Evolutionary conservation across 2,797 vertebrate genomes (phyloP).

Genomic region (Gallirallus australis): DNA sequence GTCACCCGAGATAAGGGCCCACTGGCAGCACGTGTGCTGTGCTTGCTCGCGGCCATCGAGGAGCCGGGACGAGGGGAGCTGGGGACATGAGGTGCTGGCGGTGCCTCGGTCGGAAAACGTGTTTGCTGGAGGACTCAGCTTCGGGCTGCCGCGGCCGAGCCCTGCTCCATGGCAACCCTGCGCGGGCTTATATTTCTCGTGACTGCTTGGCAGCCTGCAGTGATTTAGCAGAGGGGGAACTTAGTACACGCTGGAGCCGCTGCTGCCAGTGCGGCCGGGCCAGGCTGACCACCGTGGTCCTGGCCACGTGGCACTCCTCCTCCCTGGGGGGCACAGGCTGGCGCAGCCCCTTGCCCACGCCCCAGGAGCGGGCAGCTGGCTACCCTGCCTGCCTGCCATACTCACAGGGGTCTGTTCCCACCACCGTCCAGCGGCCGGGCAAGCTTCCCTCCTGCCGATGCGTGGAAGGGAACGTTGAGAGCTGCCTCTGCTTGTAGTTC

Average conservation of each 20-base stretch:
- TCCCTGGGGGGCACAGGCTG: neutral
- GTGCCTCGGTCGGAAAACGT: neutral
- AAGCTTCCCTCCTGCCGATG: accelerated
- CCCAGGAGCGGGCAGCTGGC: accelerated
- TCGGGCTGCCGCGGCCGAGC: slow-evolving; percentile 33
- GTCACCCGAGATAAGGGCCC: neutral
- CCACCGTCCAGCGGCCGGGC: neutral
- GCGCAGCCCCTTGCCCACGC: neutral
- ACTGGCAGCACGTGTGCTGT: accelerated
- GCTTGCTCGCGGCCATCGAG: accelerated
- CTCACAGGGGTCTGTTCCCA: neutral
- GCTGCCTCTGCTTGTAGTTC: neutral
- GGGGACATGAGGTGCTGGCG: neutral
- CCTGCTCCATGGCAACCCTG: slow-evolving; percentile 62
- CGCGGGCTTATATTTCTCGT: slow-evolving; percentile 59
- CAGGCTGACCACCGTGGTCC: slow-evolving; percentile 27
- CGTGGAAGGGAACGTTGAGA: neutral
- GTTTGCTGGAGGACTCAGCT: neutral
- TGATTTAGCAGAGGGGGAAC: slow-evolving; percentile 60
- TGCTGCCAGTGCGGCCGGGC: neutral
- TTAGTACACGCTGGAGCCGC: neutral
- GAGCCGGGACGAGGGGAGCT: neutral
- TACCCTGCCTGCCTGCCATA: neutral
- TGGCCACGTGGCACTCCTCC: neutral
- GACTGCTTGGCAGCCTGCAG: slow-evolving; percentile 70